Evolutionary conservation across 2,797 vertebrate genomes (phyloP), one percentile per base, ranked within the genome.

Genomic region (Epinephelus malabaricus): DNA sequence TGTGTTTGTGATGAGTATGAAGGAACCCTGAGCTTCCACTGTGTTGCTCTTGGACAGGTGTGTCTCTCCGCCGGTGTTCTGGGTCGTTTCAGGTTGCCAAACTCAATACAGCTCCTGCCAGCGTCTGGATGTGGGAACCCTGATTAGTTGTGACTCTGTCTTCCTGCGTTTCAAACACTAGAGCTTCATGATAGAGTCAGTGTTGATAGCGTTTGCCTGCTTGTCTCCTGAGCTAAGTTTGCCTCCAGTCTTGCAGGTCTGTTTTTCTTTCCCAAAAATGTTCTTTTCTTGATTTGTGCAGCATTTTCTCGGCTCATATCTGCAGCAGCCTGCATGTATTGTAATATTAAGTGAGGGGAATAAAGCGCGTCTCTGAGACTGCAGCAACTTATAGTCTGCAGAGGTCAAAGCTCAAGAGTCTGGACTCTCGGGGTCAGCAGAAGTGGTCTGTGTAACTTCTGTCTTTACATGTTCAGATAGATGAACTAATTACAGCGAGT

Each of bases 401-500:
- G 60, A 70, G 79, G 79, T 81, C 72, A 70, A 61, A 78, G 79
- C 77, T 86, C 78, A 68, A 34, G 8, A 64, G 65, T 65, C 70
- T 56, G 86, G 34, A 71, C 73, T 89, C 69, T 34, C 1, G 0
- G 69, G 76, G 78, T 88, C 87, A 75, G 9, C 7, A 59, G 69
- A 80, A 71, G 75, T 30, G 61, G n/a, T 53, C 49, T 59, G 76
- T 82, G 74, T 86, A 81, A 78, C 83, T 79, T 74, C 62, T 59
- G 76, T 78, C 78, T 86, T 70, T 81, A 86, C 89, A 83, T 83
- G 89, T 83, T 82, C 64, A 84, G 85, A 87, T 89, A 90, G 90
- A 92, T 87, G 73, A 90, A 88, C 82, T 90, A 91, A 93, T 94
- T 93, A 92, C 81, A 82, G 80, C 9, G 55, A 68, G 75, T 77